Percentiles rank a stretch among this genome's conserved stretches.
These are phyloP conservation scores for Spisula subtruncata DNA, from an alignment of 2,888 invertebrate species.

Conservation along the genomic window DNA sequence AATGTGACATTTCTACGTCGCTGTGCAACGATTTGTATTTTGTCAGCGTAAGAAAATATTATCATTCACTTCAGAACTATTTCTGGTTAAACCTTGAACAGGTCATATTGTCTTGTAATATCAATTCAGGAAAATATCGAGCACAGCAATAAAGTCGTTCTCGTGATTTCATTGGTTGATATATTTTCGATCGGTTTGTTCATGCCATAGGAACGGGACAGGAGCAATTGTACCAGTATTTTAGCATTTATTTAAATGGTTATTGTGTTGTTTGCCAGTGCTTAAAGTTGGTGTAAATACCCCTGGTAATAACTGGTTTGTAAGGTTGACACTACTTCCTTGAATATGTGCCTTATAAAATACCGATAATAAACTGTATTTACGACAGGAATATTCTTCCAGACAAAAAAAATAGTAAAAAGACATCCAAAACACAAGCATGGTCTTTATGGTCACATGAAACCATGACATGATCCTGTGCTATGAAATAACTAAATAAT, in stretches of 20 bases:
- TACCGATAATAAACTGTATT: too few species aligned
- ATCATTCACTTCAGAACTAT: neutral
- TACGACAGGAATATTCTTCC: neutral
- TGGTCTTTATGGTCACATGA: neutral
- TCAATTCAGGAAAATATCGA: neutral
- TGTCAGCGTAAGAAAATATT: neutral
- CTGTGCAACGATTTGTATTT: too few species aligned
- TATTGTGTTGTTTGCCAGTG: neutral
- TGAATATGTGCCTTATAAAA: too few species aligned
- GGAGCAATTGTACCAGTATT: neutral
- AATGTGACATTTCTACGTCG: too few species aligned
- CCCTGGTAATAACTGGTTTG: too few species aligned
- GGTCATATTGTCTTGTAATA: neutral
- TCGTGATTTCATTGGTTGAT: conserved; percentile 22
- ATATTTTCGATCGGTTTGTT: neutral
- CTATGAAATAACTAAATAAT: neutral
- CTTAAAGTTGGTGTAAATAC: neutral
- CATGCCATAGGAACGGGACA: neutral
- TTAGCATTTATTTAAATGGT: neutral
- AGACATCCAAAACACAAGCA: neutral
- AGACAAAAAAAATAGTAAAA: neutral
- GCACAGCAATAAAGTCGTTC: neutral
- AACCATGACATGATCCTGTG: neutral
- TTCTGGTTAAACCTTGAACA: neutral
- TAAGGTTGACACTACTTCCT: too few species aligned